Evolutionary conservation across 1,140 invertebrate genomes (phyloP).

Genomic region (Brachystomella parvula): DNA sequence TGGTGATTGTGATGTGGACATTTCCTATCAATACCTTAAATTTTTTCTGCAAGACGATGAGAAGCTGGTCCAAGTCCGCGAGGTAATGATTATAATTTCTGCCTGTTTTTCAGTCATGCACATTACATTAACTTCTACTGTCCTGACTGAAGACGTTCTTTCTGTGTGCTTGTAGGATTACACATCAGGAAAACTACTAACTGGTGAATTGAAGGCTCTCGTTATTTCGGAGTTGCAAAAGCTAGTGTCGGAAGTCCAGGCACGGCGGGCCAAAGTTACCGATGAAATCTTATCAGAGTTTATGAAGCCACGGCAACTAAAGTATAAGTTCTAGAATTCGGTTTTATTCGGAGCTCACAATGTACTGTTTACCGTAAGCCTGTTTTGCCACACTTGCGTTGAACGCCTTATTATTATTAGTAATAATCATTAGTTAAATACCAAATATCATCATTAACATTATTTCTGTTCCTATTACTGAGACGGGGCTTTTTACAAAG

Average conservation of each 20-base stretch:
- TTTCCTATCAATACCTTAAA: conserved; percentile 88
- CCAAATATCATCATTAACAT: too few species aligned
- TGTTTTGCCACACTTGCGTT: too few species aligned
- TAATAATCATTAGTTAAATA: too few species aligned
- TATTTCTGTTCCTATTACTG: too few species aligned
- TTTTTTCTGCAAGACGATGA: conserved; percentile 96
- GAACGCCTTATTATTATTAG: too few species aligned
- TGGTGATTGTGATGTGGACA: conserved; percentile 92
- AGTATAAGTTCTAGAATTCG: conserved; percentile 40
- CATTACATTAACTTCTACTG: conserved; percentile 4
- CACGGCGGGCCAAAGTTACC: conserved; percentile 49
- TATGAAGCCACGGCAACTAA: conserved; percentile 52
- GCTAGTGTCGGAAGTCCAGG: conserved; percentile 51
- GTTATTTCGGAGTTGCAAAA: conserved; percentile 52
- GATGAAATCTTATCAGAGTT: conserved; percentile 54
- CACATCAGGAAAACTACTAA: conserved; percentile 54
- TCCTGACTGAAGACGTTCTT: conserved; percentile 6
- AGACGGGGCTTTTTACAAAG: too few species aligned
- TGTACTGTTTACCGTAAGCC: too few species aligned
- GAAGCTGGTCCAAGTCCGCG: conserved; percentile 68
- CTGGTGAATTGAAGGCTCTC: conserved; percentile 57
- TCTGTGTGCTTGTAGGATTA: conserved; percentile 50
- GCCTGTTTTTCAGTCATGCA: neutral
- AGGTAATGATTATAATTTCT: conserved; percentile 47
- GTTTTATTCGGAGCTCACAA: too few species aligned